Base-by-base conservation (phyloP, 2,888 invertebrate species). In the Hypena proboscidalis region DNA sequence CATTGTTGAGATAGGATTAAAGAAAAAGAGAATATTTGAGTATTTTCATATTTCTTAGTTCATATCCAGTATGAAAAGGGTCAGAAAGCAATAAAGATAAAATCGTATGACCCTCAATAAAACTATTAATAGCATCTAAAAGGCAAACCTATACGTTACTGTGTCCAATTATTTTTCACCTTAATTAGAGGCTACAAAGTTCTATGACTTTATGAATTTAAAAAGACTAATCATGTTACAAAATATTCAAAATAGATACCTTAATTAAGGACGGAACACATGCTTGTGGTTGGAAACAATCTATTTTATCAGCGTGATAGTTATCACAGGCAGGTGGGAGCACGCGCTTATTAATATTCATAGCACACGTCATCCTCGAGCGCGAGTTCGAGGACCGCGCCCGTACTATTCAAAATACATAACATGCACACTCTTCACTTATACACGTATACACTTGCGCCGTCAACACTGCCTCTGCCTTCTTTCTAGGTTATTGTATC, bases 301-400 rank as follows among this genome's bases (percentile, higher is more conserved):
- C 61, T 75, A 78, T 76, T 77, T 71, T 74, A 74, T 76, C 74
- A 60, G 59, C 42, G 48, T 56, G 68, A 75, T 80, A 76, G 78
- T 78, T 77, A 81, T 77, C 80, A 66, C 70, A 67, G 69, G 60
- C 74, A 78, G 77, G 80, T 79, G 74, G 66, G 63, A 58, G 73
- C 68, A 68, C 67, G 73, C 72, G 67, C 71, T 74, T 75, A 85
- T 90, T 85, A 89, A 87, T 88, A 90, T 90, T 87, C 87, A 88
- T 85, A 70, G 70, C 77, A 67, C 76, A 71, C 75, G 74, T 76
- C 74, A 77, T 66, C 70, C 74, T 62, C 70, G 58, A 60, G 48
- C 62, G 60, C 58, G 69, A 73, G 76, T 75, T 77, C 69, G 66
- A 61, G 67, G 61, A 72, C 69, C 74, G 53, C 45, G 56, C 51